These are phyloP conservation scores for Teinopalpus imperialis DNA, from an alignment of 2,888 invertebrate species.

Conservation along the genomic window DNA sequence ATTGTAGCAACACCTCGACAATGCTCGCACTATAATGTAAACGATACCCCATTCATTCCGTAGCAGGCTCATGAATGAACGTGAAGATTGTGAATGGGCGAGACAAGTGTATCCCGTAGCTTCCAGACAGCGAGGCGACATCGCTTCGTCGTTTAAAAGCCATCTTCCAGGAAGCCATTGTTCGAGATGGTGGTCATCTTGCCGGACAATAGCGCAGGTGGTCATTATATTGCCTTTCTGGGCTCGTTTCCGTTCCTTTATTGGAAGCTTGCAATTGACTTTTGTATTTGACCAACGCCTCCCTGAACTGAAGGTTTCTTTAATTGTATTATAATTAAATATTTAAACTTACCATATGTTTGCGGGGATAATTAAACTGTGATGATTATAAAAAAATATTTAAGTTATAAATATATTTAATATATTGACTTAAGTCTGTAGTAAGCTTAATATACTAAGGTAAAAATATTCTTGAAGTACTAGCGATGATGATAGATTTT, in stretches of 20 bases:
- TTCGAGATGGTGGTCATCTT: conserved; percentile 7
- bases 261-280: conserved; percentile 34
- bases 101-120: conserved; percentile 29
- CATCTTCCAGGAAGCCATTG: conserved; percentile 23
- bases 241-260: conserved; percentile 62
- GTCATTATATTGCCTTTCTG: conserved; percentile 66
- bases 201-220: conserved; percentile 50
- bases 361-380: no score
- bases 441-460: no score
- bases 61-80: conserved; percentile 27
- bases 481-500: no score
- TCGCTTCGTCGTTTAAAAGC: conserved; percentile 22
- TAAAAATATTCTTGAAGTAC: no score
- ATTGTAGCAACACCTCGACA: conserved; percentile 20
- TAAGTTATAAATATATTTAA: no score
- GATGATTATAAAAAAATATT: no score
- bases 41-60: conserved; percentile 52
- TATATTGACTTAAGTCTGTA: no score
- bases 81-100: conserved; percentile 25
- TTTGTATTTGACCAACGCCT: conserved; percentile 35
- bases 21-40: conserved; percentile 39
- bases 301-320: no score
- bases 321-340: no score
- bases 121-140: conserved; percentile 26
- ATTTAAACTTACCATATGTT: no score